Conservation (phyloP, 1,140 invertebrate species). For the Halictus rubicundus region DNA sequence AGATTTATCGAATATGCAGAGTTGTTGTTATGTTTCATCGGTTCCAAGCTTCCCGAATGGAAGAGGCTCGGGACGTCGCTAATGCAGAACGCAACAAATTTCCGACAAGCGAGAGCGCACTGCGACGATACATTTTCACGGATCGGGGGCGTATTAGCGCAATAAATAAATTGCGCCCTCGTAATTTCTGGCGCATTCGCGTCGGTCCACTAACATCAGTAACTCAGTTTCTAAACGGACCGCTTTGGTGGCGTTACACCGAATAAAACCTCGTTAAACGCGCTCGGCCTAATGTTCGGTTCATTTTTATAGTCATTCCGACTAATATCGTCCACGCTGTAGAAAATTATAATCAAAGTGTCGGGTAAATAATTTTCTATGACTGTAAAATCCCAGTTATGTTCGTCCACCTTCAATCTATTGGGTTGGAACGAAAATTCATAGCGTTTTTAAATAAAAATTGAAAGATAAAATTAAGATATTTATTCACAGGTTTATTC, state of each 20-base stretch:
- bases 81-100: neutral
- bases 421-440: no score
- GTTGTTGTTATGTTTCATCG: neutral
- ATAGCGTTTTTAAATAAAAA: no score
- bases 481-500: no score
- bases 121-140: neutral
- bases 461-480: no score
- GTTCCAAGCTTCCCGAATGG: neutral
- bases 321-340: neutral
- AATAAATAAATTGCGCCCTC: slow-evolving; percentile 15
- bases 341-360: no score
- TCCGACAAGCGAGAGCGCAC: neutral
- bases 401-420: no score
- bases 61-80: neutral
- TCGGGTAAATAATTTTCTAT: no score
- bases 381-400: no score
- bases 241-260: neutral
- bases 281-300: neutral
- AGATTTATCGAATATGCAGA: neutral
- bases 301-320: neutral
- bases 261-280: slow-evolving; percentile 6
- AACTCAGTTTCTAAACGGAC: slow-evolving; percentile 18
- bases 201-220: neutral
- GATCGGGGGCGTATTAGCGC: slow-evolving; percentile 9
- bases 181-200: slow-evolving; percentile 15